Base-by-base conservation (phyloP, 1,140 invertebrate genomes). In the Drosophila auraria region DNA sequence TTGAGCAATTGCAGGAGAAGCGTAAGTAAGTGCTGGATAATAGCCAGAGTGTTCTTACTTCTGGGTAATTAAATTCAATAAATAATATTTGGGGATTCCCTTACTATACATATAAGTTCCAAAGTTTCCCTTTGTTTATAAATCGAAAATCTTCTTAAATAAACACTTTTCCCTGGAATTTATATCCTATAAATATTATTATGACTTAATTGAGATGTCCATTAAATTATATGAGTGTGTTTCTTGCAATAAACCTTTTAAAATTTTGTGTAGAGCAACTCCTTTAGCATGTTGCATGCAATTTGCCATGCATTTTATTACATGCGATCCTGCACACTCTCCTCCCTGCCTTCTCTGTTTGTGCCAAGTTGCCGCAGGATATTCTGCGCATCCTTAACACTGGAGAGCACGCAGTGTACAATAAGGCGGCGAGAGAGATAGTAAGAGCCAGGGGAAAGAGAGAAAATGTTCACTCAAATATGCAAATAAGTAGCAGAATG, bases 321-420 rank as follows among this genome's bases (percentile, higher is more conserved):
- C 80, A 78, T 82, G 66, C 65, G 58, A 50, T 53, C 17, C 38
- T 47, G 33, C 15, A 15, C 17, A 68, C 36, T 53, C 69, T 73
- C 30, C 51, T 20, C 27, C 9, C 51, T 14, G 1, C 40, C n/a
- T 15, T 33, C 36, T 69, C 30, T 40, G 36, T 38, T 40, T 61
- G 61, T 36, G 57, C 14, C 59, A 50, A 69, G 61, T 60, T 75
- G 78, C 84, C 84, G 84, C 84, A 89, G 84, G 84, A 89, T 73
- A 89, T 89, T 70, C 86, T 82, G 86, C 84, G 86, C 84, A 89
- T 90, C 84, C 84, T 90, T 89, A 66, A 57, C 50, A 69, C 12
- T 69, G 75, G 64, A 78, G 75, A 78, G 74, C 33, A 69, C 23
- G 23, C 53, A 38, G 53, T 20, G 60, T 62, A 68, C 58, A 72